These are phyloP conservation scores for Bujurquina vittata DNA, from an alignment of 2,113 vertebrate species.

Conservation along the genomic window DNA sequence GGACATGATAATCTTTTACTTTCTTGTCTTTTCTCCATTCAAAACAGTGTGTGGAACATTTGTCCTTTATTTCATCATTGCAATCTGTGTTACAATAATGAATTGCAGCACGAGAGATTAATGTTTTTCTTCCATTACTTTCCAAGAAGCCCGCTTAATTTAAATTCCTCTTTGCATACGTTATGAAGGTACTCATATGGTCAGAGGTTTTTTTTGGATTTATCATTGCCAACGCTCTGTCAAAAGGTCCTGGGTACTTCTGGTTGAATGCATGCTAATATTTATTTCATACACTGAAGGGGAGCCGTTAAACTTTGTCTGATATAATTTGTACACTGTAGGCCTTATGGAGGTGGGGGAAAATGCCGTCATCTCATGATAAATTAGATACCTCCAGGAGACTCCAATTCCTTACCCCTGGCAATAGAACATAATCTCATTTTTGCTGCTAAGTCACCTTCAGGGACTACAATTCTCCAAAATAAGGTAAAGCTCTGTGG, in stretches of 20 bases:
- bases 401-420: slow-evolving; percentile 75
- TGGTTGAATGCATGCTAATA: slow-evolving; percentile 70
- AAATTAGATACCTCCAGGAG: slow-evolving; percentile 79
- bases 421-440: slow-evolving; percentile 82
- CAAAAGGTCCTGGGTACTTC: slow-evolving; percentile 49
- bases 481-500: slow-evolving; percentile 71
- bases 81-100: slow-evolving; percentile 63
- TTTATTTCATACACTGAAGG: slow-evolving; percentile 65
- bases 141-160: slow-evolving; percentile 55
- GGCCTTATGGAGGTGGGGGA: slow-evolving; percentile 47
- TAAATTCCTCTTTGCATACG: slow-evolving; percentile 59
- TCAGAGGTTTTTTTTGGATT: slow-evolving; percentile 55
- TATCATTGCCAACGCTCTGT: slow-evolving; percentile 41
- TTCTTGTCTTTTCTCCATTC: background rate
- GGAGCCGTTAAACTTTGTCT: slow-evolving; percentile 73
- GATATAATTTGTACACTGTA: slow-evolving; percentile 74
- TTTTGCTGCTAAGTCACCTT: slow-evolving; percentile 82
- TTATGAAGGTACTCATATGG: slow-evolving; percentile 54
- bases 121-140: slow-evolving; percentile 62
- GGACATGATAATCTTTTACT: background rate
- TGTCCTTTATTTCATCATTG: slow-evolving; percentile 60
- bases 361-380: slow-evolving; percentile 74
- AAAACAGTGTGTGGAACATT: background rate
- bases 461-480: slow-evolving; percentile 76
- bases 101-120: slow-evolving; percentile 53